Percentiles rank a stretch among this genome's conserved stretches.
Conservation (phyloP, 2,797 vertebrate genomes). For the Mionectes olivaceus region DNA sequence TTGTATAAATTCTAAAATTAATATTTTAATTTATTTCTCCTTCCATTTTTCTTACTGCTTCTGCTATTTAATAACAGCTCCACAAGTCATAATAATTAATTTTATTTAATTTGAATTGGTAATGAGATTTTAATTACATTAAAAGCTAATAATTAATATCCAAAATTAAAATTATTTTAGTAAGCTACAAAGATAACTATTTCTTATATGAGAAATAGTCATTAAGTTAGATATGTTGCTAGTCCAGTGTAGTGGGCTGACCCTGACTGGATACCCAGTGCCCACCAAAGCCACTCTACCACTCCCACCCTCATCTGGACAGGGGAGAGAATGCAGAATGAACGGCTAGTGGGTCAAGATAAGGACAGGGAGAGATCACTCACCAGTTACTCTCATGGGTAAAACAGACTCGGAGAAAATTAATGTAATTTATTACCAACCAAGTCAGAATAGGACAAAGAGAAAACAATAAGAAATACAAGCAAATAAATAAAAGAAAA, state of each 20-base stretch:
- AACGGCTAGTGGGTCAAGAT: fast-evolving
- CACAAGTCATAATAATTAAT: slow-evolving; percentile 1
- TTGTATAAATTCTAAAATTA: not conserved
- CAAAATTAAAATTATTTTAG: not conserved
- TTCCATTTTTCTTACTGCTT: not conserved
- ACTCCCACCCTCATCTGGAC: not conserved
- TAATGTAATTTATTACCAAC: not conserved
- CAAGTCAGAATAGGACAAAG: not conserved
- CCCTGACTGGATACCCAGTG: not conserved
- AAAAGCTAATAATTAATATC: not conserved
- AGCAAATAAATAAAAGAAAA: not conserved
- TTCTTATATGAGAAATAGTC: not conserved
- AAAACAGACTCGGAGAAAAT: not conserved
- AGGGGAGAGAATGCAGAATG: not conserved
- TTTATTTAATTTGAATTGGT: not conserved
- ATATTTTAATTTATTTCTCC: not conserved
- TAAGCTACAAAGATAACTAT: not conserved
- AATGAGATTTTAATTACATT: not conserved
- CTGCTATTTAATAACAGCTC: slow-evolving; percentile 1
- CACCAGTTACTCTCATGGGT: no score
- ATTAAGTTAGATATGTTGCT: not conserved
- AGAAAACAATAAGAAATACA: not conserved
- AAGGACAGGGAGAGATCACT: not conserved
- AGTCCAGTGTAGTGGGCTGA: not conserved
- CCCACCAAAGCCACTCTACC: not conserved